A percentile compares a stretch with the other conserved stretches of the same genome.
Conservation (phyloP, 37 sponge, comb jelly and placozoan genomes). For the Halichondria panicea region DNA sequence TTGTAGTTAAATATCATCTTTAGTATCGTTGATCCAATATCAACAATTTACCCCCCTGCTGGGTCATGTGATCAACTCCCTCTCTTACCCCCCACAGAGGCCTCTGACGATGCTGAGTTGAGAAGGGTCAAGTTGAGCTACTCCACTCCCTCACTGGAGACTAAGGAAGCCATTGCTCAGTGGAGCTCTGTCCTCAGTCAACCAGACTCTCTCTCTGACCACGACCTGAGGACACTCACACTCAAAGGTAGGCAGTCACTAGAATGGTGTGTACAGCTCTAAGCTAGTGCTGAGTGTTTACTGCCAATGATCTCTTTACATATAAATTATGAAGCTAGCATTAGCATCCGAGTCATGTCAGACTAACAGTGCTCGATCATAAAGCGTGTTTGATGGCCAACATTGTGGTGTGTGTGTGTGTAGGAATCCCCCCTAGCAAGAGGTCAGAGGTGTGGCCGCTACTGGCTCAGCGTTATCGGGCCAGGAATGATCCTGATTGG, state of each 20-base stretch:
- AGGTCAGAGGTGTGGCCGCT: conserved; percentile 72
- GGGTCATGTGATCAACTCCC: too few species aligned
- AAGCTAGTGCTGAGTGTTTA: background rate
- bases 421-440: conserved; percentile 66
- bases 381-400: too few species aligned
- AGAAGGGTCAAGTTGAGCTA: conserved; percentile 32
- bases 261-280: background rate
- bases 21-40: too few species aligned
- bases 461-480: conserved; percentile 24
- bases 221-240: background rate
- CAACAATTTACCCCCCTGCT: too few species aligned
- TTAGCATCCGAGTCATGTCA: too few species aligned
- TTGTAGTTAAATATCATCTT: too few species aligned
- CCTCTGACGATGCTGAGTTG: background rate
- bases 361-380: too few species aligned
- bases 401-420: too few species aligned
- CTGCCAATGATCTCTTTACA: background rate
- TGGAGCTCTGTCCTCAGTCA: conserved; percentile 21
- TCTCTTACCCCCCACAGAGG: conserved; percentile 5
- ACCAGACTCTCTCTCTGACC: background rate
- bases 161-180: background rate
- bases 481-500: background rate
- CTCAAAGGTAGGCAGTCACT: too few species aligned
- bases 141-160: background rate
- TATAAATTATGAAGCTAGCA: too few species aligned